phyloP scores from a whole-genome alignment of 2,797 vertebrate genomes.

The Coregonus sp. region DNA sequence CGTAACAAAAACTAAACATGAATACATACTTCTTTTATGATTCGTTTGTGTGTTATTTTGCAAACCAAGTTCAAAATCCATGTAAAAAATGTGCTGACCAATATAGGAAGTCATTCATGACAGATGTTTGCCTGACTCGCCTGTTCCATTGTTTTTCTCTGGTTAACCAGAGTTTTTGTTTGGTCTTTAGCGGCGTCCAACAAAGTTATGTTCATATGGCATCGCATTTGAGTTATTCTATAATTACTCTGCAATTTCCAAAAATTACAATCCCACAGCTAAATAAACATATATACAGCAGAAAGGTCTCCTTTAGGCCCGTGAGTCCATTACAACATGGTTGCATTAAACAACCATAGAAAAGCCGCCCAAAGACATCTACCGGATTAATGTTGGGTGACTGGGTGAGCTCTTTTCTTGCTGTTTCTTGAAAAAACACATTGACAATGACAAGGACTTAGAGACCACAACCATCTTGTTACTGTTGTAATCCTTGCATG shows the following conservation, averaged over 20 bases:
- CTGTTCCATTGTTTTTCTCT: neutral
- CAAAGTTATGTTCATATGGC: neutral
- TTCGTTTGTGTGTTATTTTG: neutral
- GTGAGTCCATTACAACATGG: neutral
- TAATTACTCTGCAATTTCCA: neutral
- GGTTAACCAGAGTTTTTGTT: neutral
- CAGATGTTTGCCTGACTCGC: neutral
- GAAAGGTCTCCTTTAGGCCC: neutral
- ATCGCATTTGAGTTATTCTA: neutral
- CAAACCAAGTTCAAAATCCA: neutral
- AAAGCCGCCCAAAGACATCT: neutral
- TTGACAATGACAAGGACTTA: constrained; percentile 6
- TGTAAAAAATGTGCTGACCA: neutral
- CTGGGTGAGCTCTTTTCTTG: neutral
- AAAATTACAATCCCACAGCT: neutral
- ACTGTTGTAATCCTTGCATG: constrained; percentile 14
- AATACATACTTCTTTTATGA: neutral
- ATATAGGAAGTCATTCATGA: neutral
- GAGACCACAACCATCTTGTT: constrained; percentile 13
- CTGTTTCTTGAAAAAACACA: neutral
- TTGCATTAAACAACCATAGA: neutral
- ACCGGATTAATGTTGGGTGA: neutral
- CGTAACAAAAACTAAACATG: neutral
- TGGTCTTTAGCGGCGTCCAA: neutral
- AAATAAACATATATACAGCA: neutral